Evolutionary conservation across 2,888 invertebrate species (phyloP), one percentile per base, ranked within the genome.

Genomic region (Thymelicus acteon): DNA sequence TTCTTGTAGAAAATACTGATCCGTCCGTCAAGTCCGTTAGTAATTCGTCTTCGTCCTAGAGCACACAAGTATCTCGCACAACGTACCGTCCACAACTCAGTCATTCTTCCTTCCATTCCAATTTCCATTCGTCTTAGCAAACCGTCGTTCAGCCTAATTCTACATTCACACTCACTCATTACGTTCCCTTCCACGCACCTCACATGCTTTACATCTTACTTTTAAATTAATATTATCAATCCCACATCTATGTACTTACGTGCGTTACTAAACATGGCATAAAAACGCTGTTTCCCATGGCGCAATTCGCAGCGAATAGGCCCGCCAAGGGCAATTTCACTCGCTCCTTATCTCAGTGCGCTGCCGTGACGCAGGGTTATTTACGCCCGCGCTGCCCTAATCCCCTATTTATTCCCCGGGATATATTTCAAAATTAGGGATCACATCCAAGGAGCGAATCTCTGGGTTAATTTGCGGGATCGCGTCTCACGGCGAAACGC

Each of bases 381-480:
- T 93, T 93, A 93, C 92, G 92, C 89, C 85, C 83, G 79, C 85
- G 84, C 83, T 89, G 86, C 86, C 91, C 86, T 92, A 93, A 93
- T 92, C 93, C 91, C 87, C 93, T 93, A 92, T 93, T 93, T 93
- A 92, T 93, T 91, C 91, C 85, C 84, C 80, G 89, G 90, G 91
- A 93, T 92, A 91, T 93, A 93, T 93, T 92, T 92, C 92, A 91
- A 93, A 93, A 93, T 93, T 92, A 93, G 93, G 93, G 92, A 93
- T 93, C 92, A 92, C 89, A 85, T 85, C 88, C 84, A 78, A 84
- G 85, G 75, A 73, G 75, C 80, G 80, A 64, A 82, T 83, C 81
- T 82, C 78, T 77, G 82, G 89, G 89, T 89, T 92, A 91, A 91
- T 92, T 92, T 92, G 90, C 87, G 85, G 88, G 83, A 84, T 84